A percentile compares a stretch with the other conserved stretches of the same genome.
Evolutionary conservation across 2,797 vertebrate species (phyloP).

Genomic region (Pipistrellus pygmaeus): DNA sequence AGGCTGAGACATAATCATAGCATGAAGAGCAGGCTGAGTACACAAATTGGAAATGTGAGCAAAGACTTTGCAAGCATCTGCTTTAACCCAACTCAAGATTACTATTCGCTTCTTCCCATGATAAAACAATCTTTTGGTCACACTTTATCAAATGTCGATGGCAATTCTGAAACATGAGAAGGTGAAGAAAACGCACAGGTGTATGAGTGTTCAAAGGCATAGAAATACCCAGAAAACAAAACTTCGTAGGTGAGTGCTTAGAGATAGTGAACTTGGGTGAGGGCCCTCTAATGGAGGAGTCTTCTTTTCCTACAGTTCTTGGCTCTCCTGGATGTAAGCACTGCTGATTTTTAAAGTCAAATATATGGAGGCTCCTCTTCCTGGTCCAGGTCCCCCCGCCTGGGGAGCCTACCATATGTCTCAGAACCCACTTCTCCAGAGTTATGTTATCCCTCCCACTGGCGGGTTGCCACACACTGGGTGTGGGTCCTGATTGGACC

Average conservation of each 20-base stretch:
- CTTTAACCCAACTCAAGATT: slow-evolving; percentile 17
- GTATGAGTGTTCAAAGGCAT: not conserved
- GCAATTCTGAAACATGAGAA: slow-evolving; percentile 43
- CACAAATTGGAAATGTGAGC: slow-evolving; percentile 47
- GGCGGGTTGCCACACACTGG: not conserved
- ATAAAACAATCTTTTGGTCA: not conserved
- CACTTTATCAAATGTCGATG: slow-evolving; percentile 19
- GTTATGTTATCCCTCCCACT: not conserved
- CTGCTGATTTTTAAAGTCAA: not conserved
- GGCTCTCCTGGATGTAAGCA: not conserved
- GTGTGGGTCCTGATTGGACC: not conserved
- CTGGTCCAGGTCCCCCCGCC: not conserved
- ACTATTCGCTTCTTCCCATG: slow-evolving; percentile 5
- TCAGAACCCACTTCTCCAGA: not conserved
- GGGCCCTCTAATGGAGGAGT: not conserved
- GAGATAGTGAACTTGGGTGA: not conserved
- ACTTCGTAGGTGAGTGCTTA: not conserved
- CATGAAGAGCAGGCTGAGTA: not conserved
- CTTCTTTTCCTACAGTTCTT: not conserved
- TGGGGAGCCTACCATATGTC: not conserved
- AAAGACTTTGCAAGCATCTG: slow-evolving; percentile 68
- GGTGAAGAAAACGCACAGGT: not conserved
- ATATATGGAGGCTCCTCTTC: not conserved
- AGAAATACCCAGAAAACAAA: not conserved
- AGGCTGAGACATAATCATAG: slow-evolving; percentile 46